Evolutionary conservation across 2,888 invertebrate genomes (phyloP), one percentile per base, ranked within the genome.

Genomic region (Volucella zonaria): DNA sequence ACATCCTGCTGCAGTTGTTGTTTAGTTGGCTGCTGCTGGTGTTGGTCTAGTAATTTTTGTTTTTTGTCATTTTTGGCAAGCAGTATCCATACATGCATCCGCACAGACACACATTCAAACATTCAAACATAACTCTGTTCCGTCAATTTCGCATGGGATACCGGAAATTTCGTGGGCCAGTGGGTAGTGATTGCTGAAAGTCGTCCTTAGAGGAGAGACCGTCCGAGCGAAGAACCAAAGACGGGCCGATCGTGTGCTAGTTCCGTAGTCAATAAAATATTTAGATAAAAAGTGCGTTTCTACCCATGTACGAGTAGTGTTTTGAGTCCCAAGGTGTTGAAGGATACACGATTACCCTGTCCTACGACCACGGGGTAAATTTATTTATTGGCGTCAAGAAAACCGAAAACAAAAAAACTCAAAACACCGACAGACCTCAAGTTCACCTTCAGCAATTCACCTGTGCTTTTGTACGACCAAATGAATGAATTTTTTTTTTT

Each of bases 391-490:
- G 2, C 11, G 45, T 49, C 49, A 51, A 31, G 18, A 18, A 23
- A 14, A 18, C 12, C 49, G 40, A 18, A 14, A 59, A 14, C 49
- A 54, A 51, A 67, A 54, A 51, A 67, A 68, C 42, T 11, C 8
- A 31, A 62, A 62, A 73, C 67, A 54, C 74, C 79, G 82, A 74
- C 58, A 79, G 70, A 66, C 66, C 75, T 66, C 68, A 54, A 67
- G 31, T 71, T 80, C 75, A 75, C 70, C 70, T 75, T 76, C 61
- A 56, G 54, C 10, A 43, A 66, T 45, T 79, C 73, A 82, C 79
- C 80, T 76, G 75, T 80, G 75, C 31, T 79, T 62, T 40, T 40
- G 12, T 58, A 43, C 14, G 18, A 71, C 18, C 18, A 59, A 52
- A 43, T 47, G 52, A 42, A 15, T 42, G n/a, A 11, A 18, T 8